Evolutionary conservation across 2,888 invertebrate genomes (phyloP).

Genomic region (Phanerotoma sp.): DNA sequence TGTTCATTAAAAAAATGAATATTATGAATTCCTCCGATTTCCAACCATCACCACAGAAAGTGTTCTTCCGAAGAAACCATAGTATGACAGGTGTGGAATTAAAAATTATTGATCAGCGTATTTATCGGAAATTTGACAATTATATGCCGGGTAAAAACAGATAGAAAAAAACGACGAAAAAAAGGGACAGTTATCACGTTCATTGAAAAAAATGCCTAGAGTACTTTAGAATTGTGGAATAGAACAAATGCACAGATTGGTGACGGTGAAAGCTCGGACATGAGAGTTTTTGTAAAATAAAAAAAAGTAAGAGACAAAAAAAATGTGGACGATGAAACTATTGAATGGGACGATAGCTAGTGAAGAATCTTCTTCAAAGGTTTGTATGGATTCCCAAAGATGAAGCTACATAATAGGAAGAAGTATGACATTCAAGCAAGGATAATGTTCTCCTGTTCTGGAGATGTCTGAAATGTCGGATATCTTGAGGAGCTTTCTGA

Average conservation of each 20-base stretch:
- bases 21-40: too few species aligned
- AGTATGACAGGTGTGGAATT: too few species aligned
- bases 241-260: constrained; percentile 4
- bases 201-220: constrained; percentile 9
- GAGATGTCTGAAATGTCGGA: constrained; percentile 20
- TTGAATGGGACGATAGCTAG: constrained; percentile 19
- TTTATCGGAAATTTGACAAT: neutral
- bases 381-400: constrained; percentile 13
- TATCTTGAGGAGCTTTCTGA: constrained; percentile 10
- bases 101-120: neutral
- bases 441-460: constrained; percentile 12
- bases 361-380: constrained; percentile 12
- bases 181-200: neutral
- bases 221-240: constrained; percentile 7
- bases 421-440: constrained; percentile 11
- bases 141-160: neutral
- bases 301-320: constrained; percentile 5
- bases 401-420: constrained; percentile 7
- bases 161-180: neutral
- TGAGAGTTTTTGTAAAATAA: neutral
- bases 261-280: constrained; percentile 8
- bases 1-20: too few species aligned
- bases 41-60: too few species aligned
- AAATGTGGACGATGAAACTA: constrained; percentile 13
- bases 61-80: too few species aligned